Conservation (phyloP, 2,797 vertebrate species). For the Catharus ustulatus region DNA sequence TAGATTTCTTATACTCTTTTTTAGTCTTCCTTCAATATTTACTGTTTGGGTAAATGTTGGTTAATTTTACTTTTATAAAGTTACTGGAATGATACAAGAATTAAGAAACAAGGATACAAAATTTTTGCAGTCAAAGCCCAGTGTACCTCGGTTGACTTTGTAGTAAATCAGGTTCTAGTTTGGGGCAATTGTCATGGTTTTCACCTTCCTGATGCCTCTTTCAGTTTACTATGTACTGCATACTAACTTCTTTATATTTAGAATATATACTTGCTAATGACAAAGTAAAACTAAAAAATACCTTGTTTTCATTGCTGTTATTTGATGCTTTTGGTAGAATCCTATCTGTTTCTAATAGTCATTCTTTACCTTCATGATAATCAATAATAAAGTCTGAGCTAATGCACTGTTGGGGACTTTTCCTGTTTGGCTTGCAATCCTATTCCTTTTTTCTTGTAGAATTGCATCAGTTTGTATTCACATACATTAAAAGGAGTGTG, state of each 20-base stretch:
- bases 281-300: neutral
- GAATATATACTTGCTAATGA: neutral
- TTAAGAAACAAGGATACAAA: neutral
- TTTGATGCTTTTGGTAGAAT: neutral
- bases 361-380: neutral
- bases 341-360: neutral
- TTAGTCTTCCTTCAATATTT: neutral
- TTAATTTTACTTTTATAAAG: neutral
- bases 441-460: neutral
- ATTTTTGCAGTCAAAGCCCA: neutral
- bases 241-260: neutral
- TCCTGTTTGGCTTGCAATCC: neutral
- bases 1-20: neutral
- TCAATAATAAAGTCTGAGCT: neutral
- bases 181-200: conserved; percentile 3
- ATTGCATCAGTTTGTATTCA: neutral
- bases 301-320: neutral
- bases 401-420: neutral
- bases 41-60: neutral
- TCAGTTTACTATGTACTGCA: neutral
- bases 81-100: neutral
- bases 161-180: neutral
- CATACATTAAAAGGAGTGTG: neutral
- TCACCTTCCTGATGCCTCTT: neutral
- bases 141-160: neutral